phyloP scores from a whole-genome alignment of 2,888 invertebrate genomes.

The Druceiella hillmani region DNA sequence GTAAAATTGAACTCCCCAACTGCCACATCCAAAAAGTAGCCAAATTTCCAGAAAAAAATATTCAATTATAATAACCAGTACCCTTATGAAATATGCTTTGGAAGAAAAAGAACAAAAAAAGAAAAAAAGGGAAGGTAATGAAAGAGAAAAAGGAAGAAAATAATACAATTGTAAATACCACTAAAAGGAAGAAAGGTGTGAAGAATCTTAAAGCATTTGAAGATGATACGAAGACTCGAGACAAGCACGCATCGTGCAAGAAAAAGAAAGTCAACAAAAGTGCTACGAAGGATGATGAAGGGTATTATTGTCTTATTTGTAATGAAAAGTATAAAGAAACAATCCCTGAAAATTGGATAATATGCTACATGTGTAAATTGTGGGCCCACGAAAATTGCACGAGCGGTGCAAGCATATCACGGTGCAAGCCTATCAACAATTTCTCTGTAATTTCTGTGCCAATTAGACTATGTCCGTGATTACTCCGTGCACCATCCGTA shows the following conservation, averaged over 20 bases:
- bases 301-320: constrained; percentile 5
- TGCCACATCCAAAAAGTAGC: constrained; percentile 8
- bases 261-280: too few relatives aligned
- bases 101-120: too few relatives aligned
- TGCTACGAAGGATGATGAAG: not conserved
- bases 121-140: too few relatives aligned
- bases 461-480: constrained; percentile 12
- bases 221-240: too few relatives aligned
- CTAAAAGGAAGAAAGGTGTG: constrained; percentile 5
- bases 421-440: too few relatives aligned
- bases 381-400: constrained; percentile 7
- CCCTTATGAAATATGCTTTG: too few relatives aligned
- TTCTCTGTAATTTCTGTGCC: constrained; percentile 2
- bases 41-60: constrained; percentile 5
- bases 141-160: too few relatives aligned
- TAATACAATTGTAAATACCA: too few relatives aligned
- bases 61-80: constrained; percentile 3
- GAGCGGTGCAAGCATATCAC: constrained; percentile 5
- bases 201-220: constrained; percentile 5
- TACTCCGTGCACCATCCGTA: too few relatives aligned
- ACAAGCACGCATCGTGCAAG: too few relatives aligned
- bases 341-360: constrained; percentile 3
- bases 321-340: constrained; percentile 4
- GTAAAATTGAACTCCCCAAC: constrained; percentile 8
- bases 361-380: constrained; percentile 1